Evolutionary conservation across 2,113 vertebrate genomes (phyloP).

Genomic region (Lepisosteus oculatus): DNA sequence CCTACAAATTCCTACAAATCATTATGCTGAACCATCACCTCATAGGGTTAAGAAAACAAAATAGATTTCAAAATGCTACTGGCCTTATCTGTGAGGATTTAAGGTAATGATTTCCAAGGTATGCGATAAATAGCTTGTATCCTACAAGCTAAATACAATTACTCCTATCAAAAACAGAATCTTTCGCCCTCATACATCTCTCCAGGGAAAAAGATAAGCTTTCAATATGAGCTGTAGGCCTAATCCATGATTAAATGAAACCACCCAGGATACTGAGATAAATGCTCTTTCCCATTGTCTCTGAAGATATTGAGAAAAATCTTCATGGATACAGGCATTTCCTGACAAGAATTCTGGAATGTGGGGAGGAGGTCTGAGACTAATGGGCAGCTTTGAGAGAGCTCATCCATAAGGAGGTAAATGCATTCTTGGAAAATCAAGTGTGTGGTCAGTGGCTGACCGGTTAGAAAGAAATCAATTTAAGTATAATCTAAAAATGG

Average conservation of each 20-base stretch:
- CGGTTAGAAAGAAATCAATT: background rate
- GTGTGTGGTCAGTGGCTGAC: background rate
- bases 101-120: constrained; percentile 47
- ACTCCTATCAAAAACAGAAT: constrained; percentile 70
- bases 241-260: constrained; percentile 72
- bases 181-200: constrained; percentile 66
- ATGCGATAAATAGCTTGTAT: constrained; percentile 68
- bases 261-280: constrained; percentile 55
- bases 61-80: constrained; percentile 15
- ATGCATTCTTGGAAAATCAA: background rate
- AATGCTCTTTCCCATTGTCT: constrained; percentile 40
- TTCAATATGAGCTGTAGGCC: constrained; percentile 54
- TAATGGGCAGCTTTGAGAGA: background rate
- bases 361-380: background rate
- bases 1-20: too few relatives aligned
- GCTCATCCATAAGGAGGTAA: background rate
- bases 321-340: constrained; percentile 34
- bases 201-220: constrained; percentile 64
- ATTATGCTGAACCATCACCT: background rate
- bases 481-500: background rate
- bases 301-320: constrained; percentile 50
- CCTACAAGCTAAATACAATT: constrained; percentile 80
- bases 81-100: constrained; percentile 45
- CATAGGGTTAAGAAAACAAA: background rate
- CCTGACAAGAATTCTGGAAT: constrained; percentile 16